These are phyloP conservation scores for Nylanderia fulva DNA, from an alignment of 1,140 invertebrate species.

Conservation along the genomic window DNA sequence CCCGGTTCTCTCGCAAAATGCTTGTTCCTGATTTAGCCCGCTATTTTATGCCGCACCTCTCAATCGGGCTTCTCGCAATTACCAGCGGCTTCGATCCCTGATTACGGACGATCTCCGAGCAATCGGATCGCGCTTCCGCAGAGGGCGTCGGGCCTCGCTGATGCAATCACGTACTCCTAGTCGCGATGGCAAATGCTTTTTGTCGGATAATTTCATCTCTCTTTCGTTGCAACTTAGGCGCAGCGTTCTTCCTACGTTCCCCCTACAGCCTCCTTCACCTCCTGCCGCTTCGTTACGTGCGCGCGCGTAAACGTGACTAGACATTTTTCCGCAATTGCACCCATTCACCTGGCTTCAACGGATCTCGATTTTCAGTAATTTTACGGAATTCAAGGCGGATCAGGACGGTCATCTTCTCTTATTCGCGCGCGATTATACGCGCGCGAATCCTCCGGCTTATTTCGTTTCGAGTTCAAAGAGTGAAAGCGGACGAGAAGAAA, in stretches of 20 bases:
- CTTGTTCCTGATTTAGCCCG: slow-evolving; percentile 34
- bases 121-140: slow-evolving; percentile 6
- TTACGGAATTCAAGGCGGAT: slow-evolving; percentile 61
- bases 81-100: slow-evolving; percentile 33
- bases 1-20: slow-evolving; percentile 19
- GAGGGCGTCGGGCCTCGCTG: too few relatives aligned
- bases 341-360: slow-evolving; percentile 53
- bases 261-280: neutral
- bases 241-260: slow-evolving; percentile 6
- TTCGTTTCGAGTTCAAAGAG: slow-evolving; percentile 11
- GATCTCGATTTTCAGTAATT: slow-evolving; percentile 67
- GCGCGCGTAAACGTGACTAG: slow-evolving; percentile 69
- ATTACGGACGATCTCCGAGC: slow-evolving; percentile 47
- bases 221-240: slow-evolving; percentile 8
- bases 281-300: slow-evolving; percentile 33
- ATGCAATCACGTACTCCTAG: slow-evolving; percentile 55
- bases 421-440: slow-evolving; percentile 69
- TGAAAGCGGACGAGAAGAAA: slow-evolving; percentile 22
- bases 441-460: neutral
- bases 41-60: slow-evolving; percentile 37
- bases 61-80: slow-evolving; percentile 40
- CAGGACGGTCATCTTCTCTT: slow-evolving; percentile 41
- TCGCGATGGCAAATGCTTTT: slow-evolving; percentile 49
- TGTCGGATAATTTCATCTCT: slow-evolving; percentile 50
- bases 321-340: slow-evolving; percentile 68